phyloP scores from a whole-genome alignment of 2,888 invertebrate species.

The Chrysodeixis includens region DNA sequence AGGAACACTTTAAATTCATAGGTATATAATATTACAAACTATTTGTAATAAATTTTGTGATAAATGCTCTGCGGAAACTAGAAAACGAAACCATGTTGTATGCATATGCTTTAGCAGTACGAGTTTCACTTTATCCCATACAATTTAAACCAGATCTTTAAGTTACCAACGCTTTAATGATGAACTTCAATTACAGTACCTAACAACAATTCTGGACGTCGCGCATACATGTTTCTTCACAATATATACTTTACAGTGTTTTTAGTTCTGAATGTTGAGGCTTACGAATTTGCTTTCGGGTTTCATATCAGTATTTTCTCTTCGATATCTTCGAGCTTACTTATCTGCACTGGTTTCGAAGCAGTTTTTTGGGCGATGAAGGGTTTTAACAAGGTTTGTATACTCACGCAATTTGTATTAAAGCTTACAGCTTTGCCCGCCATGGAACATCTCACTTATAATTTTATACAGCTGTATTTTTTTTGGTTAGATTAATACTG shows the following conservation, averaged over 20 bases:
- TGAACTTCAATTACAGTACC: constrained; percentile 12
- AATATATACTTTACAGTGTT: constrained; percentile 11
- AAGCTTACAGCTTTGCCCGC: constrained; percentile 81
- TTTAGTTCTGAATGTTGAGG: constrained; percentile 19
- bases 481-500: constrained; percentile 40
- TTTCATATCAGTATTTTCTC: background rate
- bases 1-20: constrained; percentile 33
- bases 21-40: too few relatives aligned
- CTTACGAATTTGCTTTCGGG: background rate
- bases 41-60: too few relatives aligned
- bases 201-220: background rate
- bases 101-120: constrained; percentile 10
- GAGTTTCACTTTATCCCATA: constrained; percentile 21
- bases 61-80: background rate
- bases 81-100: background rate
- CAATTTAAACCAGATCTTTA: constrained; percentile 27
- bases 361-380: background rate
- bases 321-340: background rate
- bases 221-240: constrained; percentile 5
- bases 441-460: constrained; percentile 68
- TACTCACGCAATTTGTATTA: constrained; percentile 76
- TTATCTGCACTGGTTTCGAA: background rate
- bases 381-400: background rate
- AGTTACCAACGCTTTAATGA: constrained; percentile 12
- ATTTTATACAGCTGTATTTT: constrained; percentile 49